Conservation (phyloP, 2,797 vertebrate genomes). For the Myotis pilosus region DNA sequence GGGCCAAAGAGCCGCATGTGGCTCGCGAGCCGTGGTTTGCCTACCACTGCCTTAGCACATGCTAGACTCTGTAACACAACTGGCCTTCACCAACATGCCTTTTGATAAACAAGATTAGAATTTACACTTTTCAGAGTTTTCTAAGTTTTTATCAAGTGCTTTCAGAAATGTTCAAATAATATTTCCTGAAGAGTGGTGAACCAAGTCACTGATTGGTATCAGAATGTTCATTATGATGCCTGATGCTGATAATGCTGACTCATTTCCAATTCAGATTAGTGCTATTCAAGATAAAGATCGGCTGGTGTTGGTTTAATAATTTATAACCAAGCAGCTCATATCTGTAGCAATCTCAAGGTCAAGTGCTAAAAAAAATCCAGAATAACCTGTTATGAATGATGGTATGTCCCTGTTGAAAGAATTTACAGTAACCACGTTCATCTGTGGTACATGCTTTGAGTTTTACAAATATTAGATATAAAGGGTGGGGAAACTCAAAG, state of each 20-base stretch:
- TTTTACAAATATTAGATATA: slow-evolving; percentile 32
- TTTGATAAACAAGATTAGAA: background rate
- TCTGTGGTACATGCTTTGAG: background rate
- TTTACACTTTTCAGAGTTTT: background rate
- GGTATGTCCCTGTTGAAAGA: background rate
- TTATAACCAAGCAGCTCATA: slow-evolving; percentile 17
- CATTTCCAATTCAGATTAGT: slow-evolving; percentile 64
- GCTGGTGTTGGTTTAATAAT: slow-evolving; percentile 64
- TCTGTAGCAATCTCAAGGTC: slow-evolving; percentile 46
- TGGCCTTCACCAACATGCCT: background rate
- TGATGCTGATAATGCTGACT: slow-evolving; percentile 36
- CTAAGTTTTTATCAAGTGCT: background rate
- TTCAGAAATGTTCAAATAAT: slow-evolving; percentile 16
- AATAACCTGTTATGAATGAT: background rate
- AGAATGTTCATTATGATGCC: slow-evolving; percentile 39
- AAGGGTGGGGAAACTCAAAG: background rate
- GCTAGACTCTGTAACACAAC: background rate
- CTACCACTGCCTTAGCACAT: background rate
- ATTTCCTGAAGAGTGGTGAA: slow-evolving; percentile 8
- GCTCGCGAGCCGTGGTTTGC: too few relatives aligned
- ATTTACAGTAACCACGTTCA: background rate
- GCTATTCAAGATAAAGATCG: slow-evolving; percentile 19
- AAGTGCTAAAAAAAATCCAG: slow-evolving; percentile 38
- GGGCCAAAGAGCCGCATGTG: too few relatives aligned
- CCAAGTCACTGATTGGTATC: slow-evolving; percentile 29